Base-by-base conservation (phyloP, 2,113 vertebrate species). In the Pygoscelis adeliae region DNA sequence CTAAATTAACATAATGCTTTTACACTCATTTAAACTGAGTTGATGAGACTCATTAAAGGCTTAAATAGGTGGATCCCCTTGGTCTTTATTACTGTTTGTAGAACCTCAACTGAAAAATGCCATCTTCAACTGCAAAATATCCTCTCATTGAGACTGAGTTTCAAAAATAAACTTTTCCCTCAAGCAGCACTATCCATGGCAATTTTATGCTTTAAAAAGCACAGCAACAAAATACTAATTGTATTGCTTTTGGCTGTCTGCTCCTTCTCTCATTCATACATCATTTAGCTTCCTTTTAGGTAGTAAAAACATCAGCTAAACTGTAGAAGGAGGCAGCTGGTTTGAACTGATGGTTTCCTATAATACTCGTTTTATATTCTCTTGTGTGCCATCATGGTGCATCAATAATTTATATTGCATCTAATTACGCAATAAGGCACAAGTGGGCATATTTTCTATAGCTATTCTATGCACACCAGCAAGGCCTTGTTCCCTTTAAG, bases 401-500 rank as follows among this genome's bases (percentile, higher is more conserved):
- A 73, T 81, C 85, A 93, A 78, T 72, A 91, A 82, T 92, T 94
- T 93, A 77, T 69, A 80, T 30, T 84, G 42, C 87, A 87, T 93
- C 95, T 97, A 97, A 97, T 96, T 95, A 96, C 6, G 0, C 92
- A 88, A 56, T 87, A 84, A 95, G 87, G 47, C 67, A 52, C 38
- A 93, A 93, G 62, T 58, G 25, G 38, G 77, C 18, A 11, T 91
- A 69, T 76, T 95, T 93, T 93, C 70, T 87, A 27, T 42, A 69
- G 59, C 44, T 94, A 38, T 80, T 90, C 46, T 63, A 46, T 69
- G 22, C 26, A 73, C 66, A 83, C 72, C 74, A 88, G 56, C 36
- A 56, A 87, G 66, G 44, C 38, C 81, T 80, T 85, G 22, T 69
- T 77, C 42, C 22, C n/a, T 88, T 82, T 53, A 70, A 66, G 49